Evolutionary conservation across 2,888 invertebrate genomes (phyloP), one percentile per base, ranked within the genome.

Genomic region (Scelioninae gen. 2): DNA sequence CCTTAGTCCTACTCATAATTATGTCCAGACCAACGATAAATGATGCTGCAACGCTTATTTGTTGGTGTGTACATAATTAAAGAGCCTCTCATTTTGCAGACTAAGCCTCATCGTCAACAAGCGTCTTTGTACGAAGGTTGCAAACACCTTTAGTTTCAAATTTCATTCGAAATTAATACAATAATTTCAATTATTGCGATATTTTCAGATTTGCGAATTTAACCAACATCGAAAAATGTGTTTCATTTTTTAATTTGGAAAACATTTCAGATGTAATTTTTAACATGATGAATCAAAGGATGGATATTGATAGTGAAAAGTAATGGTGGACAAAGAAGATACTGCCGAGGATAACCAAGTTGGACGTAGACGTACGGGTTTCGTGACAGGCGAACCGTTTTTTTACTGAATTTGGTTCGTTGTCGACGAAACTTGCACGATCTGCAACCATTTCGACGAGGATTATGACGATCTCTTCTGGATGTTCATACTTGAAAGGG

Each of bases 381-480:
- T 94, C 94, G 92, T 88, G 93, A 90, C 90, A 90, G 90, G 91
- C 92, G 89, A 92, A 90, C 94, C 94, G 92, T 91, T 87, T 87
- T n/a, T 81, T 79, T 82, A 84, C 81, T 86, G 86, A 86, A 87
- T 79, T 78, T 89, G 94, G 94, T 94, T 95, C 95, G 95, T 95
- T 95, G 94, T 95, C 94, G 94, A 94, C 94, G 94, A 95, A 95
- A 95, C 94, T 94, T 95, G 94, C 94, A 94, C 92, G 91, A 92
- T 92, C 91, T 92, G 84, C 80, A 79, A 81, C 85, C 84, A 78
- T 81, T 72, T 78, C 85, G 74, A 71, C 85, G 77, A 73, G 77
- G 43, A 39, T 63, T 46, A 41, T 60, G 11, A 28, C 45, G 19
- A 33, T 39, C 6, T 10, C 41, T 43, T n/a, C 13, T 18, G 7